These are phyloP conservation scores for Diabrotica virgifera DNA, from an alignment of 1,140 invertebrate species.

Conservation along the genomic window DNA sequence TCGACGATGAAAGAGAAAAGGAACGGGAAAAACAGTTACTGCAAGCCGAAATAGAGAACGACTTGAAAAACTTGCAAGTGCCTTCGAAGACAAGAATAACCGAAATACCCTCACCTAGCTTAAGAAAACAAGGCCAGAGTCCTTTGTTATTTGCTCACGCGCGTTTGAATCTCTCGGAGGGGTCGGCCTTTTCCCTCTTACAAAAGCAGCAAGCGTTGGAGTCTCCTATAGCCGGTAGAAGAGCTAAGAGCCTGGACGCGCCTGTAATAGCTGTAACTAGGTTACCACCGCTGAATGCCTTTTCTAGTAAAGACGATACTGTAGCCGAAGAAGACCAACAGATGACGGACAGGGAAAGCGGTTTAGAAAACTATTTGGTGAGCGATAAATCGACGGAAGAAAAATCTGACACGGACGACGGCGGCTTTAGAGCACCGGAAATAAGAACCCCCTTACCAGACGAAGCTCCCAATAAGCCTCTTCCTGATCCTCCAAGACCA, in stretches of 20 bases:
- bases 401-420: slow-evolving; percentile 49
- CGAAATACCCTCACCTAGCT: slow-evolving; percentile 54
- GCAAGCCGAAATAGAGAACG: slow-evolving; percentile 44
- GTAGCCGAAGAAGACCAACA: slow-evolving; percentile 62
- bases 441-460: slow-evolving; percentile 24
- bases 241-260: slow-evolving; percentile 79
- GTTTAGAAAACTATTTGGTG: slow-evolving; percentile 38
- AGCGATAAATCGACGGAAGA: slow-evolving; percentile 45
- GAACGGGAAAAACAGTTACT: slow-evolving; percentile 43
- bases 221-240: slow-evolving; percentile 68
- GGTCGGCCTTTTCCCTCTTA: slow-evolving; percentile 67
- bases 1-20: slow-evolving; percentile 41
- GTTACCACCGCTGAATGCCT: slow-evolving; percentile 77
- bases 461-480: slow-evolving; percentile 4
- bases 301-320: slow-evolving; percentile 84
- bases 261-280: slow-evolving; percentile 75
- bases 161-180: slow-evolving; percentile 74
- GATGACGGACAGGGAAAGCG: slow-evolving; percentile 32
- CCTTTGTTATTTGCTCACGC: slow-evolving; percentile 75
- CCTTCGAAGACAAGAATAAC: slow-evolving; percentile 46
- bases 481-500: not conserved
- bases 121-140: slow-evolving; percentile 65
- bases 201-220: slow-evolving; percentile 71
- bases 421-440: slow-evolving; percentile 24
- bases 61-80: slow-evolving; percentile 44